Evolutionary conservation across 2,113 vertebrate genomes (phyloP), one percentile per base, ranked within the genome.

Genomic region (Pantherophis guttatus): DNA sequence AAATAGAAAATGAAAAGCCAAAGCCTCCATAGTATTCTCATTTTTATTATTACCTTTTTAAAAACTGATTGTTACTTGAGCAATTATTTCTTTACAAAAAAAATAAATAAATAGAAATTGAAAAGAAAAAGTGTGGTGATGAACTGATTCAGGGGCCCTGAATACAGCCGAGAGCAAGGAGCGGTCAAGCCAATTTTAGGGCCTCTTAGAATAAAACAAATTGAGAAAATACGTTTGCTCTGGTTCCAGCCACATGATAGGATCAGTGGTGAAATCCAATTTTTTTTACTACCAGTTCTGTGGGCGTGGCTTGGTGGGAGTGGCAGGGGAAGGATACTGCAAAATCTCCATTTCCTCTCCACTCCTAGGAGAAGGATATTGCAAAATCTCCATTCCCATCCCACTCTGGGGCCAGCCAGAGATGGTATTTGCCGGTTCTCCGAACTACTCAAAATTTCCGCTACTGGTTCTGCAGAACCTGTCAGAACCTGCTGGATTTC

Each of bases 1-100:
- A 98, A 98, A 97, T 92, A 85, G 62, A 90, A 90, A 95, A 94
- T 92, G 94, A 62, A 98, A 97, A 97, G 97, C 96, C 96, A 97
- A 91, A 96, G 95, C 39, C 75, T 97, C 95, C 97, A 92, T 94
- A 97, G 97, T 97, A 96, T 96, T 2, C 0, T 94, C 75, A 21
- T 44, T 81, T 81, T 81, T 81, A 44, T 81, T 81, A 44, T 81
- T 81, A 81, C 75, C 0, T 95, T 97, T 96, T 92, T 93, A 70
- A 70, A 70, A 70, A 95, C 96, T 98, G 97, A 98, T 97, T 97
- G 96, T 98, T 98, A 90, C 90, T 91, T 70, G 81, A 87, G 86
- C 81, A 8, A 93, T 93, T 98, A 97, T 97, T n/a, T 50, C 87
- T 93, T 91, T 33, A 33, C 54, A 13, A 13, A 92, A 55, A 96